Evolutionary conservation across 2,888 invertebrate species (phyloP), one percentile per base, ranked within the genome.

Genomic region (Erebia aethiops): DNA sequence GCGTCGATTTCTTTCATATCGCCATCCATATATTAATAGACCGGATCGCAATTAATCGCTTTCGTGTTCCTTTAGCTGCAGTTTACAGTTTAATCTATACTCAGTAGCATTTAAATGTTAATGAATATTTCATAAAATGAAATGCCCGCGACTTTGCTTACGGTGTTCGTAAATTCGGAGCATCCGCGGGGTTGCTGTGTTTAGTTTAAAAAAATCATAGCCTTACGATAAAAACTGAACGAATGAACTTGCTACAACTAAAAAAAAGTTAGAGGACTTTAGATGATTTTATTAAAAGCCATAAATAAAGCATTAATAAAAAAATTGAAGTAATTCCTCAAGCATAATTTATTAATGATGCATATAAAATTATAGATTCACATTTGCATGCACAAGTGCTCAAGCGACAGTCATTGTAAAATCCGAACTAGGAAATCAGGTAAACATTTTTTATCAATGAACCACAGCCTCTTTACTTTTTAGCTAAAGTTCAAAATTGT

Each of bases 391-490:
- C 61, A 72, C 57, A 65, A 61, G 67, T 70, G 63, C 54, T 73
- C 73, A 75, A 73, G 67, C 64, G 60, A 71, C 70, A 71, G 63
- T 72, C 74, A 77, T 74, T 74, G 77, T 74, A 77, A 72, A 74
- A 57, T 66, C 68, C 68, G 57, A 52, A 21, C 65, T 49, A 67
- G 67, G 60, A 72, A 74, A 70, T 66, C 73, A 73, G 67, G 67
- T 74, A 74, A 71, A 60, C 56, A 60, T 66, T 49, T 57, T 43
- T 62, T 60, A 69, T 68, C 63, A 14, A 67, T 65, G 60, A 69
- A 76, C 60, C 64, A 41, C 35, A 67, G 67, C 69, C 51, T 57
- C 64, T 71, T 57, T 7, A 10, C 54, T 54, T 61, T 71, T 57
- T 9, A 10, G 56, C 64, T 75, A 75, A 62, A 60, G 69, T 66